Percentiles rank a stretch among this genome's conserved stretches.
phyloP scores from a whole-genome alignment of 2,888 invertebrate genomes.

The Dicyrtoma fusca region DNA sequence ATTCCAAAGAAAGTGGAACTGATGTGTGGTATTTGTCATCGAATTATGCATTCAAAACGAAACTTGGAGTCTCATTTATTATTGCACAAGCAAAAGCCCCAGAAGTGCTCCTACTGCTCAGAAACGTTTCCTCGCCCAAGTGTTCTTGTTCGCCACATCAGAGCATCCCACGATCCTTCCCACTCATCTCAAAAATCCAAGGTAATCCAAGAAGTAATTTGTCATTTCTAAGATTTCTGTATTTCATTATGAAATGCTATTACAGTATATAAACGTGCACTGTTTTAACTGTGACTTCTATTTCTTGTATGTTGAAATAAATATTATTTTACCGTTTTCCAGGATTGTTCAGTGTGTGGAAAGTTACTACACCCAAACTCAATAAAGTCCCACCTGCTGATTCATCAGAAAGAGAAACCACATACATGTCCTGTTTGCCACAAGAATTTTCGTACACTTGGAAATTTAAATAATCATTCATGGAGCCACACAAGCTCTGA shows the following conservation, averaged over 20 bases:
- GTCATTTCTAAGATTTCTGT: too few relatives aligned
- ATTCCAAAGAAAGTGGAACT: constrained; percentile 41
- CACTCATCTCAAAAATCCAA: constrained; percentile 69
- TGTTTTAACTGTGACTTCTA: too few relatives aligned
- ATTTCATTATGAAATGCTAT: too few relatives aligned
- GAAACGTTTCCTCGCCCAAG: constrained; percentile 85
- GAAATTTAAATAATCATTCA: constrained; percentile 85
- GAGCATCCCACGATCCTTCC: constrained; percentile 76
- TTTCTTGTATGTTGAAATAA: constrained; percentile 64
- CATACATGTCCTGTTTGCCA: constrained; percentile 80
- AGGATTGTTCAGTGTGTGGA: constrained; percentile 76
- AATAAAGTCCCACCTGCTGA: constrained; percentile 76
- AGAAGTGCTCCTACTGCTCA: constrained; percentile 78
- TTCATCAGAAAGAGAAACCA: constrained; percentile 77
- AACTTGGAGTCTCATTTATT: constrained; percentile 85
- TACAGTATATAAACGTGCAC: too few relatives aligned
- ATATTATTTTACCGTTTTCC: neutral
- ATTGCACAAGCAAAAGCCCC: constrained; percentile 77
- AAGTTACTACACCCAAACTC: constrained; percentile 78
- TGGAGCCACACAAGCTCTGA: constrained; percentile 85
- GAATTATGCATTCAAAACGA: constrained; percentile 74
- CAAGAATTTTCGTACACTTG: constrained; percentile 84
- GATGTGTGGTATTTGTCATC: constrained; percentile 51
- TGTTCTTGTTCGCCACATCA: constrained; percentile 80
- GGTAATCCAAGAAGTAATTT: constrained; percentile 61